A percentile compares a stretch with the other conserved stretches of the same genome.
These are phyloP conservation scores for Myrmecobius fasciatus DNA, from an alignment of 2,113 vertebrate genomes.

Conservation along the genomic window DNA sequence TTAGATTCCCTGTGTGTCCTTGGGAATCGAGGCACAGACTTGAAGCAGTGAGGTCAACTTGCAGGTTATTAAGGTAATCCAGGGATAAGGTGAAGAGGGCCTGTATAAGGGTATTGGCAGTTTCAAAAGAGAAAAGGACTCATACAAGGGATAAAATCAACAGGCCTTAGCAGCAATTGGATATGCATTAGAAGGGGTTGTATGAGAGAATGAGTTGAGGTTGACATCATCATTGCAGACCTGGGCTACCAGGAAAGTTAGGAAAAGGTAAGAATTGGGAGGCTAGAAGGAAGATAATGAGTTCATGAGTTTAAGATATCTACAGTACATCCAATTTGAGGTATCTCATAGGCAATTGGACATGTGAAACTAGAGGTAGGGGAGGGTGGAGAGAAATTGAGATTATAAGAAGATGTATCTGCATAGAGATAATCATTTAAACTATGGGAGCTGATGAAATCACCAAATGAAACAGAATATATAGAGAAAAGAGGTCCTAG, in stretches of 20 bases:
- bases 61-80: no score
- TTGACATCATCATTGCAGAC: neutral
- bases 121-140: neutral
- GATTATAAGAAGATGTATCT: neutral
- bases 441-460: neutral
- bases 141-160: neutral
- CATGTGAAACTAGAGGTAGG: neutral
- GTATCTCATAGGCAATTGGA: neutral
- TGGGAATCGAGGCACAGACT: no score
- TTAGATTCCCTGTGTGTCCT: no score
- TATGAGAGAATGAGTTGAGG: neutral
- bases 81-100: neutral
- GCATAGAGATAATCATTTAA: neutral
- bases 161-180: neutral
- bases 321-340: neutral
- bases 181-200: neutral
- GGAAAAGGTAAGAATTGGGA: neutral
- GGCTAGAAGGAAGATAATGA: neutral
- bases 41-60: neutral
- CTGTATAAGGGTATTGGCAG: neutral
- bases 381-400: no score
- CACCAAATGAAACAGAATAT: no score
- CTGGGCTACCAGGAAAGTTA: neutral
- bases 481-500: neutral
- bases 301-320: neutral